phyloP scores from a whole-genome alignment of 2,888 invertebrate species.

The Leistus spinibarbis region DNA sequence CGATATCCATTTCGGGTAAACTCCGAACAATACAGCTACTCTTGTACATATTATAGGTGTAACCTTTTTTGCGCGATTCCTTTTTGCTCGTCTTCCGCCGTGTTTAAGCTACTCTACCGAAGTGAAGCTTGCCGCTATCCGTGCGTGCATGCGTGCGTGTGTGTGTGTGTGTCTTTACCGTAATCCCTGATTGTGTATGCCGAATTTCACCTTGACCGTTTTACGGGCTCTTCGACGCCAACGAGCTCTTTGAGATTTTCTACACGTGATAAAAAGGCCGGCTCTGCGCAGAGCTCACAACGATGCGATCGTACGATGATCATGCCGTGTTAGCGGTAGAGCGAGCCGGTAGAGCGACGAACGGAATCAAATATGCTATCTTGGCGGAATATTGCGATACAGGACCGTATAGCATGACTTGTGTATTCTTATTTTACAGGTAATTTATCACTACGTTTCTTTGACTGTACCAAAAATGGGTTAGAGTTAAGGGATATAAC shows the following conservation, averaged over 20 bases:
- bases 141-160: neutral
- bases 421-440: neutral
- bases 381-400: neutral
- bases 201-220: conserved; percentile 19
- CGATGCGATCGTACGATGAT: neutral
- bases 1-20: neutral
- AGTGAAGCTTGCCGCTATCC: neutral
- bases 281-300: neutral
- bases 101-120: neutral
- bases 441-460: too few species aligned
- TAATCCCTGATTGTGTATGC: conserved; percentile 30
- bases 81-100: neutral
- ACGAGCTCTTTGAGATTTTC: conserved; percentile 10
- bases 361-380: neutral
- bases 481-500: too few species aligned
- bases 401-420: neutral
- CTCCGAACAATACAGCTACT: neutral
- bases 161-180: conserved; percentile 1
- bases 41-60: too few species aligned
- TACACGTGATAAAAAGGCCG: conserved; percentile 10
- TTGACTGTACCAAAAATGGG: too few species aligned
- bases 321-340: conserved; percentile 1
- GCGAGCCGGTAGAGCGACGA: neutral
- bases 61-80: neutral
- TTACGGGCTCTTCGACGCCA: conserved; percentile 2